Conservation (phyloP, 2,113 vertebrate genomes). For the Muntiacus muntjak region DNA sequence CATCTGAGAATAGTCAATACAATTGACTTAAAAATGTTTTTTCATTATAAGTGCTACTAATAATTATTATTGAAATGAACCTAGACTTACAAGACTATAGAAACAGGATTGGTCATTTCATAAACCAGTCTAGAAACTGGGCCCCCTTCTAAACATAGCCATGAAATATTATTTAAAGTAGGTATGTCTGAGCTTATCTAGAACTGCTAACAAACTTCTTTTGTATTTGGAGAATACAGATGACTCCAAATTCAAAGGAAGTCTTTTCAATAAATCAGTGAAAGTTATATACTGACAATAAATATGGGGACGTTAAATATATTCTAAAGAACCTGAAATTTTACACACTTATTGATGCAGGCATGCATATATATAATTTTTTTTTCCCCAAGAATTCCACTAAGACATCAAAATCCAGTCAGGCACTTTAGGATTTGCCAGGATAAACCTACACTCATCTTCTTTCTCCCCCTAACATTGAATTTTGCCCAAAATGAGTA, state of each 20-base stretch:
- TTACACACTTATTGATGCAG: background rate
- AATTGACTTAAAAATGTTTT: constrained; percentile 28
- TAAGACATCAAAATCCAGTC: constrained; percentile 20
- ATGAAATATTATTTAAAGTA: constrained; percentile 43
- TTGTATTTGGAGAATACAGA: constrained; percentile 20
- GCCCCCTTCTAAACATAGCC: background rate
- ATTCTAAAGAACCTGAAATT: constrained; percentile 31
- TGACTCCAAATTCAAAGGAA: constrained; percentile 25
- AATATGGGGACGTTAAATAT: background rate
- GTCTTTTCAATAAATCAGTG: background rate
- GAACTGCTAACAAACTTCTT: background rate
- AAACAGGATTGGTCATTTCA: constrained; percentile 3
- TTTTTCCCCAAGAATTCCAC: background rate
- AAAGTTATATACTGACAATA: background rate
- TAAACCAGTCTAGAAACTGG: constrained; percentile 14
- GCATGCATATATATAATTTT: background rate
- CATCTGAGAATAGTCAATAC: constrained; percentile 43
- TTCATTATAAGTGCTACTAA: constrained; percentile 6
- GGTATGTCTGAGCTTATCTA: background rate
- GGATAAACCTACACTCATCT: background rate
- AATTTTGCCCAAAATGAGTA: constrained; percentile 51
- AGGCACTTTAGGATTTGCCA: constrained; percentile 12
- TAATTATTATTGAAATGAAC: constrained; percentile 7
- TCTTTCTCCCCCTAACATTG: background rate
- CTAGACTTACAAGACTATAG: background rate